Evolutionary conservation across 2,113 vertebrate genomes (phyloP), one percentile per base, ranked within the genome.

Genomic region (Zootoca vivipara): DNA sequence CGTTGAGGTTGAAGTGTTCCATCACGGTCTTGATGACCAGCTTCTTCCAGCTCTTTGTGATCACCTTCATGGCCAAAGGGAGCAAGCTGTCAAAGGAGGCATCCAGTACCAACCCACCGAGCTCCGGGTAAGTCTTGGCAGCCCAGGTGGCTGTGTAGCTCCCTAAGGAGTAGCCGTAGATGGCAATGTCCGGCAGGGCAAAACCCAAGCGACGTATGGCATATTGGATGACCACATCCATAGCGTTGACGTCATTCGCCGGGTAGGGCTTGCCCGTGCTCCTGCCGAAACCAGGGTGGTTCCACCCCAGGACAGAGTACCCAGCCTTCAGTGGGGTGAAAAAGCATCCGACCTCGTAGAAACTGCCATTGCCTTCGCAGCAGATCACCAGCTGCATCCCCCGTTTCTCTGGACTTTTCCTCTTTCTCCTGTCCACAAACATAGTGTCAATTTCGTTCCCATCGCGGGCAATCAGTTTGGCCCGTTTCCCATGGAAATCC

Each of bases 301-400:
- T 98, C 98, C 98, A 99, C 64, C 98, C 98, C 85, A 99, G 95
- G 5, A 98, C 98, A 0, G 98, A 99, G 91, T 98, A 98, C 13
- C 97, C 98, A 7, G 97, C 98, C 87, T 98, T 97, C 64, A 98
- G 94, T 0, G 98, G 98, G 0, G 98, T 98, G 74, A 96, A 97
- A 93, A 98, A 96, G 90, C 98, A 98, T 87, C 98, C 98, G 88
- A 98, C 97, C 94, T 99, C 98, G 1, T 98, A 98, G 93, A 98
- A 99, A 35, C 98, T 98, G 0, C 98, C 98, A 0, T 98, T 98
- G 18, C 98, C 98, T 88, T 99, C 98, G 26, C 98, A 98, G 95
- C 98, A 98, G 93, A 99, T 97, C 85, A 98, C 98, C 92, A 98
- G 94, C 16, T 1, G 42, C 72, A 79, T 79, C 18, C 94, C 93